A percentile compares a stretch with the other conserved stretches of the same genome.
phyloP scores from a whole-genome alignment of 2,797 vertebrate species.

The Carcharodon carcharias region DNA sequence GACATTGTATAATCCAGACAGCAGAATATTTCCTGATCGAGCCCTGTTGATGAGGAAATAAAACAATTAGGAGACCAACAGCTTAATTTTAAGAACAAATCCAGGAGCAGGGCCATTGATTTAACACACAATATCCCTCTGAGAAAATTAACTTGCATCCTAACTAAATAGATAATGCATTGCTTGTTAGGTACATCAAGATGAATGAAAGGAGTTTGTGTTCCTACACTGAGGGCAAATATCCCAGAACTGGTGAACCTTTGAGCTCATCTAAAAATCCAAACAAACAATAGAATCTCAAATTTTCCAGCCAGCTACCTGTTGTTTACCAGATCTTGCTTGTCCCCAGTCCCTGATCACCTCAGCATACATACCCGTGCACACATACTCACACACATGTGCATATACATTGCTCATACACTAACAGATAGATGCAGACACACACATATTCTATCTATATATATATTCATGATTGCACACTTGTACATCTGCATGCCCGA shows the following conservation, averaged over 20 bases:
- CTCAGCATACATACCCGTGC: background rate
- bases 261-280: background rate
- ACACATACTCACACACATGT: background rate
- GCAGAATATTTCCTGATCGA: background rate
- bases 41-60: background rate
- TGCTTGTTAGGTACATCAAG: background rate
- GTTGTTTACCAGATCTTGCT: background rate
- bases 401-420: background rate
- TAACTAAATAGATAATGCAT: background rate
- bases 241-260: background rate
- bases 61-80: background rate
- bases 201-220: background rate
- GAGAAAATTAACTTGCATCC: background rate
- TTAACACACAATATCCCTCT: background rate
- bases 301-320: background rate
- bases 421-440: background rate
- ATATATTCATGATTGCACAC: too few species aligned
- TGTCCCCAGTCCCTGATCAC: background rate
- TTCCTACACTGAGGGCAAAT: background rate
- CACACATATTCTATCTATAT: too few species aligned
- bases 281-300: background rate
- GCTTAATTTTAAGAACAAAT: background rate
- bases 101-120: background rate
- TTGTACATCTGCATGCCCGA: too few species aligned
- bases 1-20: background rate